Evolutionary conservation across 2,888 invertebrate genomes (phyloP).

Genomic region (Maniola hyperantus): DNA sequence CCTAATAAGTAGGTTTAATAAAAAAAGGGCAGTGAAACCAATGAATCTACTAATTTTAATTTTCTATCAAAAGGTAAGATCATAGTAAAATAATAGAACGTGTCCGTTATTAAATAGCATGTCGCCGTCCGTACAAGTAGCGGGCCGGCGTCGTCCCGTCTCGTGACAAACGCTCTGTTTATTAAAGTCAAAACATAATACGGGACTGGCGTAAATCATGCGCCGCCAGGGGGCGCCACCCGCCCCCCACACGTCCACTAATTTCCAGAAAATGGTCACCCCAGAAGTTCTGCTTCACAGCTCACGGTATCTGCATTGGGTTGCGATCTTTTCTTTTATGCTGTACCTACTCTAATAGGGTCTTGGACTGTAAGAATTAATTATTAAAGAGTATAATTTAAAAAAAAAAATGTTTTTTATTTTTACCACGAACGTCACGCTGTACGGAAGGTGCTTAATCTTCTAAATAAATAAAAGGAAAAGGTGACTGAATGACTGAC

Average conservation of each 20-base stretch:
- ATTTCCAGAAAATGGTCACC: constrained; percentile 77
- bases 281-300: constrained; percentile 60
- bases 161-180: constrained; percentile 81
- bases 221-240: constrained; percentile 53
- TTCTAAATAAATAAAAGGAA: too few relatives aligned
- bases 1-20: too few relatives aligned
- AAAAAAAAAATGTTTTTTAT: too few relatives aligned
- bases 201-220: constrained; percentile 85
- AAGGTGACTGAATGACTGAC: too few relatives aligned
- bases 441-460: too few relatives aligned
- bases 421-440: too few relatives aligned
- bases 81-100: neutral
- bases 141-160: constrained; percentile 58
- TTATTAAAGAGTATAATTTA: too few relatives aligned
- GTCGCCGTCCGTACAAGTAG: constrained; percentile 29
- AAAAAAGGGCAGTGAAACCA: too few relatives aligned
- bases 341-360: constrained; percentile 21
- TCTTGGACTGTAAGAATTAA: too few relatives aligned
- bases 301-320: constrained; percentile 43
- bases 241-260: constrained; percentile 64
- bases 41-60: too few relatives aligned
- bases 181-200: constrained; percentile 86
- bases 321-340: constrained; percentile 40
- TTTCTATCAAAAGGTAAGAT: too few relatives aligned
- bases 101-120: constrained; percentile 14